Conservation (phyloP, 1,140 invertebrate genomes). For the Drosophila cardini region DNA sequence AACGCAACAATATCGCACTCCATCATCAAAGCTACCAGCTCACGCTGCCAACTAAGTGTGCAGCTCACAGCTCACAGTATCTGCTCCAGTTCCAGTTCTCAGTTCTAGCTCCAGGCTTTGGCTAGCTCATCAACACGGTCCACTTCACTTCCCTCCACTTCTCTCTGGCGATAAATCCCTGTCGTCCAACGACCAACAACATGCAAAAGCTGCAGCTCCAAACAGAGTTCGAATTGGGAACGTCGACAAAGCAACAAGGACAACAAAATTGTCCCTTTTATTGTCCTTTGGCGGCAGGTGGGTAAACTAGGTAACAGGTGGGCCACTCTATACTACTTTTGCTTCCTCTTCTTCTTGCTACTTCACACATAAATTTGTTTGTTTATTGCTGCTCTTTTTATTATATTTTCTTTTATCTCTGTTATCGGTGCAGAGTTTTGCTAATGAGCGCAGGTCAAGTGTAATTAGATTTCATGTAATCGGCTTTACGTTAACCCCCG, state of each 20-base stretch:
- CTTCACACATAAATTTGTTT: conserved; percentile 3
- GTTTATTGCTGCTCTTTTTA: conserved; percentile 26
- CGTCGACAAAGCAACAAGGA: conserved; percentile 39
- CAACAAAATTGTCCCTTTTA: conserved; percentile 56
- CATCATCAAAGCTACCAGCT: conserved; percentile 70
- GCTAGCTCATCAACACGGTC: conserved; percentile 46
- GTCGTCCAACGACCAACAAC: conserved; percentile 56
- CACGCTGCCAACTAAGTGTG: conserved; percentile 3
- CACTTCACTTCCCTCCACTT: conserved; percentile 37
- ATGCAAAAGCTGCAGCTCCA: conserved; percentile 54
- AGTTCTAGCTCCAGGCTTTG: conserved; percentile 25
- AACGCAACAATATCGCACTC: conserved; percentile 84
- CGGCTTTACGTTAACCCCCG: conserved; percentile 51
- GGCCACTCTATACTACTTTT: too few species aligned
- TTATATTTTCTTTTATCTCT: conserved; percentile 5
- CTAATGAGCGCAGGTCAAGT: conserved; percentile 66
- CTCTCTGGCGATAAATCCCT: conserved; percentile 77
- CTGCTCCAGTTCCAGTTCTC: conserved; percentile 3
- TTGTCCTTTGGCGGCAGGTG: background rate
- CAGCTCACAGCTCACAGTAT: too few species aligned
- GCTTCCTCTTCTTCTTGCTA: too few species aligned
- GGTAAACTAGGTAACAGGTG: too few species aligned
- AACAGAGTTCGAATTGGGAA: background rate
- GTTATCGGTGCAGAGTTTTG: conserved; percentile 15
- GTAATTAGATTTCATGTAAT: conserved; percentile 72